phyloP scores from a whole-genome alignment of 2,113 vertebrate genomes.

The Diglossa brunneiventris region DNA sequence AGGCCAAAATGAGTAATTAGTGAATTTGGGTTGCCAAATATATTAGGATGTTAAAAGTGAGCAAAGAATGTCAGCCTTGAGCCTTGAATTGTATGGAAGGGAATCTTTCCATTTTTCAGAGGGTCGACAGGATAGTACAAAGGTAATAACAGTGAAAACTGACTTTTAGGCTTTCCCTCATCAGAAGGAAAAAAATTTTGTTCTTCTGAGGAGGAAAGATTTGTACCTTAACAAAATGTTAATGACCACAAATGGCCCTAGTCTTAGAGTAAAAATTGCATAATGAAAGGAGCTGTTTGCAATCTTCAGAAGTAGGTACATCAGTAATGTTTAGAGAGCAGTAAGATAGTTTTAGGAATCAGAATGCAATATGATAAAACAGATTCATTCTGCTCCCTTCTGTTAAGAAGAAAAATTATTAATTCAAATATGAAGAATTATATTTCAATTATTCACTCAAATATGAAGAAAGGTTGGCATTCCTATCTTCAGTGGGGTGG shows the following conservation, averaged over 20 bases:
- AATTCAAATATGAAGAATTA: background rate
- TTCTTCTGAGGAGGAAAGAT: background rate
- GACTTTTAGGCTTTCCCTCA: background rate
- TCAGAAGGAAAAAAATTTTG: rapidly evolving
- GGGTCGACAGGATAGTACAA: background rate
- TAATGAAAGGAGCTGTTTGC: background rate
- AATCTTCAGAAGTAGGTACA: background rate
- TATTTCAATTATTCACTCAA: background rate
- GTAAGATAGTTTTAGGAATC: background rate
- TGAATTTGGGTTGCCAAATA: background rate
- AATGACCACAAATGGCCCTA: background rate
- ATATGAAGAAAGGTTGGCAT: background rate
- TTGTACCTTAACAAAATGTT: background rate
- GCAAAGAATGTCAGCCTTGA: background rate
- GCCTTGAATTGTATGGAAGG: background rate
- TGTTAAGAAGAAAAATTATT: background rate
- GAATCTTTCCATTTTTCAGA: background rate
- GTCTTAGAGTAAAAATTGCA: background rate
- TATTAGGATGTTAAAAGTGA: background rate
- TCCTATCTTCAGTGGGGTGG: background rate
- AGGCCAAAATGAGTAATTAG: background rate
- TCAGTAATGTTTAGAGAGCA: background rate
- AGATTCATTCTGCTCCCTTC: background rate
- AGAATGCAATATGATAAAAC: background rate
- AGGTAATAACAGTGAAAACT: background rate